phyloP scores from a whole-genome alignment of 2,888 invertebrate species.

The Ophonus ardosiacus region DNA sequence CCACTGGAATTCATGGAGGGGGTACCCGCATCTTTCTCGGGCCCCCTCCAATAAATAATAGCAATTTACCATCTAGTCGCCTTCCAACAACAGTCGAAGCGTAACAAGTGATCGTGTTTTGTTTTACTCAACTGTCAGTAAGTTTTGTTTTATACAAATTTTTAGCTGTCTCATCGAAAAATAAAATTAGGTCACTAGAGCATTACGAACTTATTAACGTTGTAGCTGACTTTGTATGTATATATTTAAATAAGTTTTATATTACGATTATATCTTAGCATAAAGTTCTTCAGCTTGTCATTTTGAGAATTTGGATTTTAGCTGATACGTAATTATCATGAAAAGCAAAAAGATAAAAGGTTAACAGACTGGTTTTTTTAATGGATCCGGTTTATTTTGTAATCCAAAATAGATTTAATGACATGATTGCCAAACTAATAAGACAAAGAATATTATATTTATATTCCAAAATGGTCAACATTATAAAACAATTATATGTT shows the following conservation, averaged over 20 bases:
- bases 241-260: not conserved
- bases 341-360: not conserved
- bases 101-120: not conserved
- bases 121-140: not conserved
- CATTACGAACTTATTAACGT: not conserved
- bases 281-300: not conserved
- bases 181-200: not conserved
- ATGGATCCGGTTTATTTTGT: not conserved
- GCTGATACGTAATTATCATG: not conserved
- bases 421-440: not conserved
- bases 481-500: not conserved
- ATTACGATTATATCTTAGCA: not conserved
- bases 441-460: not conserved
- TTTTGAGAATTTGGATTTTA: not conserved
- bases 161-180: not conserved
- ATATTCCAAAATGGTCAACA: not conserved
- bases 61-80: not conserved
- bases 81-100: conserved; percentile 15
- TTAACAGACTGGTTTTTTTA: not conserved
- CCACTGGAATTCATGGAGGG: conserved; percentile 20
- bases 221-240: not conserved
- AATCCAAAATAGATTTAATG: not conserved
- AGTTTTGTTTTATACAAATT: not conserved
- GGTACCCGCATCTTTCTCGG: not conserved
- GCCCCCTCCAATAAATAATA: conserved; percentile 38